A percentile compares a stretch with the other conserved stretches of the same genome.
phyloP scores from a whole-genome alignment of 2,113 vertebrate genomes.

The Pangasianodon gigas region DNA sequence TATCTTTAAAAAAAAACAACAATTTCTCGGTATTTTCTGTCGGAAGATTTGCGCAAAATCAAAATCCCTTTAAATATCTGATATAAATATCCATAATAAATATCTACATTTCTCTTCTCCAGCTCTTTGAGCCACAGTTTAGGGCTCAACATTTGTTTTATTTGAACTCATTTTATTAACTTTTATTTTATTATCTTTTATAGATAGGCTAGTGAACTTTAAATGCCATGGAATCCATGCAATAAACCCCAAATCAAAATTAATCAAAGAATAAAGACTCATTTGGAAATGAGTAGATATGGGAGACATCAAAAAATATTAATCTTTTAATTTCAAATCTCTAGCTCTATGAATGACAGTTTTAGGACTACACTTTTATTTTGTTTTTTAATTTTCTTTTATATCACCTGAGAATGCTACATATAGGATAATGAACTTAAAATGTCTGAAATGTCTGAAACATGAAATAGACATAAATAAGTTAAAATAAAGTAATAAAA shows the following conservation, averaged over 20 bases:
- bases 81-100: background rate
- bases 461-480: background rate
- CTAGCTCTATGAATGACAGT: background rate
- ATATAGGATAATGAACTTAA: background rate
- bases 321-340: background rate
- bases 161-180: background rate
- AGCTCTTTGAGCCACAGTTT: background rate
- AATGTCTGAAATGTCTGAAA: background rate
- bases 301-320: background rate
- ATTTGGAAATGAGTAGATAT: background rate
- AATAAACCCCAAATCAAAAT: background rate
- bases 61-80: background rate
- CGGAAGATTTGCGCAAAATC: background rate
- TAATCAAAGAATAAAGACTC: background rate
- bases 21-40: background rate
- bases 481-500: background rate
- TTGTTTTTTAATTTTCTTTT: background rate
- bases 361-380: background rate
- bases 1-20: background rate
- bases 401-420: background rate
- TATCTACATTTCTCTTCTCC: background rate
- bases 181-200: background rate
- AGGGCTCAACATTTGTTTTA: no score
- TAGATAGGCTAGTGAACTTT: background rate
- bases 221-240: no score